These are phyloP conservation scores for Colletes gigas DNA, from an alignment of 1,140 invertebrate species.

Conservation along the genomic window DNA sequence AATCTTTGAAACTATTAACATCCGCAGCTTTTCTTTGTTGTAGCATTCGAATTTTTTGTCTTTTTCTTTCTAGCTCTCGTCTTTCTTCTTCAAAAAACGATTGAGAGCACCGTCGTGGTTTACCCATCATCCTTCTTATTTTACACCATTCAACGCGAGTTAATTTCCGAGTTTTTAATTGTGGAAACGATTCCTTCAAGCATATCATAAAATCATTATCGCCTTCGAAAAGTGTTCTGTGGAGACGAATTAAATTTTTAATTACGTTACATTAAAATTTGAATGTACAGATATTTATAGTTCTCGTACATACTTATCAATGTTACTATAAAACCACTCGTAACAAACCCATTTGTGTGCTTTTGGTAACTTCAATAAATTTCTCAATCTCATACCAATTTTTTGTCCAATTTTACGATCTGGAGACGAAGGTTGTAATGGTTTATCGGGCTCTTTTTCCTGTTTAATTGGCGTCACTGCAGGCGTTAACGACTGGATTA, in stretches of 20 bases:
- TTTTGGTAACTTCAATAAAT: conserved; percentile 98
- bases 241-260: conserved; percentile 51
- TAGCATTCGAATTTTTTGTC: conserved; percentile 95
- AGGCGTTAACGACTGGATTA: conserved; percentile 73
- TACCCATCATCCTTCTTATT: conserved; percentile 97
- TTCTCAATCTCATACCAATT: conserved; percentile 94
- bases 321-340: conserved; percentile 99
- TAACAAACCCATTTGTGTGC: conserved; percentile 99
- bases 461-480: conserved; percentile 80
- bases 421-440: conserved; percentile 81
- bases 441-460: conserved; percentile 76
- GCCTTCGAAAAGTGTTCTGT: conserved; percentile 94
- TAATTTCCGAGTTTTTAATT: conserved; percentile 92
- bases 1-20: conserved; percentile 89
- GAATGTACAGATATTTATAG: conserved; percentile 16
- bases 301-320: conserved; percentile 87
- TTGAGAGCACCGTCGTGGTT: conserved; percentile 95
- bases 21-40: conserved; percentile 97
- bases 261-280: conserved; percentile 20
- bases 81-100: conserved; percentile 98
- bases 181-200: conserved; percentile 96
- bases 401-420: conserved; percentile 92
- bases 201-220: conserved; percentile 99
- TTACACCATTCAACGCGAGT: conserved; percentile 97
- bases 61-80: conserved; percentile 92